Evolutionary conservation across 2,113 vertebrate species (phyloP), one percentile per base, ranked within the genome.

Genomic region (Ameiurus melas): DNA sequence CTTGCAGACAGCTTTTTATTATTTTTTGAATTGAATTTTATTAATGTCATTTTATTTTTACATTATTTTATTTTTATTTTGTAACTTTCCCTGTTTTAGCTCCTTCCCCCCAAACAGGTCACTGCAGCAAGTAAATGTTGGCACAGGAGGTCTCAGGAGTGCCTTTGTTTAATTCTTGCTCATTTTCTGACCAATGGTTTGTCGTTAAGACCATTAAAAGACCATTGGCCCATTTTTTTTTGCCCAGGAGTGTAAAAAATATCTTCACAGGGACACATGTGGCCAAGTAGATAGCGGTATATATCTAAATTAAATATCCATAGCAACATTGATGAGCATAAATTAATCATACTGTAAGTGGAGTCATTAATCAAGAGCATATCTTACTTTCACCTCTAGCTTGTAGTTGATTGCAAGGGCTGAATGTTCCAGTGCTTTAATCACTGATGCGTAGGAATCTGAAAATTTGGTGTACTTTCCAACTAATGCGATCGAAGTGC

Each of bases 391-490:
- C 77, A 99, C 97, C 86, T 99, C 97, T 85, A 99, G 89, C 70
- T 97, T 98, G 92, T 99, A 98, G 93, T 97, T 98, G 93, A 99
- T 99, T 58, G 98, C 97, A 71, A 99, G 94, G 0, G 98, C 98
- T 0, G 98, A 98, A 90, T 99, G 98, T 89, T 99, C 98, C 93
- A 99, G 93, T 0, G 98, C 98, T 90, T 99, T 99, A 87, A 99
- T 99, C 83, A 99, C 98, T 0, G 98, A 99, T 0, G 98, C 98
- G 0, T 99, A 99, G 0, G 98, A 99, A 93, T 99, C 98, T 0
- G 97, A 97, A 89, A 99, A 98, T 89, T 98, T 99, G 47, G 97
- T 99, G 94, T 99, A 99, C 89, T 99, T 99, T 85, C 98, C 98
- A 77, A 99, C 98, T 10, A 99, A 96, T 0, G 98, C 97, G 22